Evolutionary conservation across 2,113 vertebrate genomes (phyloP), one percentile per base, ranked within the genome.

Genomic region (Nyctibius bracteatus): DNA sequence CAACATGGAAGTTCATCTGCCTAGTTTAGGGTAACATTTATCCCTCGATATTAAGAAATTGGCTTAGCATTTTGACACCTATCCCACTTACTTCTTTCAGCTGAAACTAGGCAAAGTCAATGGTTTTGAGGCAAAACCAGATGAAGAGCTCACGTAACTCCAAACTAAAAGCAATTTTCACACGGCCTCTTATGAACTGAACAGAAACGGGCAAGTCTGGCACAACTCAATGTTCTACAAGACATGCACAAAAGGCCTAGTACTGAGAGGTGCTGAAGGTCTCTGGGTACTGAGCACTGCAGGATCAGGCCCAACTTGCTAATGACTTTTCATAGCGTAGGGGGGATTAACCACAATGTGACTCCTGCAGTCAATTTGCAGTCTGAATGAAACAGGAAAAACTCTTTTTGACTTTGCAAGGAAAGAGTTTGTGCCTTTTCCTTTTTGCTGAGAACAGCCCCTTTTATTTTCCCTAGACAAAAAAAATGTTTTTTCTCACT

Each of bases 351-450:
- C 92, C 89, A 91, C 95, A 92, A 4, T 72, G 92, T 81, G 89
- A 95, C 89, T 96, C 52, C 54, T 94, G 91, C 90, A 65, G 82
- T 91, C 73, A n/a, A 14, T 86, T 27, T 89, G 85, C 16, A 68
- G 79, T 52, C 86, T 95, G 94, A 96, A 96, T 83, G 82, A 39
- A 94, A 82, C 94, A 95, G 95, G 92, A 95, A 96, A 96, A 93
- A 30, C 63, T 81, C 83, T 35, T 73, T 63, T 72, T 96, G 92
- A 96, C 92, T 95, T 90, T 73, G 55, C 81, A 90, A 75, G 85
- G 87, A 28, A 67, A 88, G 61, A 31, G 63, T 84, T 81, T 81
- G 58, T 90, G 90, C 86, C 90, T 92, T 89, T 88, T 51, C 90
- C 58, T 91, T 94, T 95, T 28, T 49, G 65, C 67, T 59, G 49